A percentile compares a stretch with the other conserved stretches of the same genome.
These are phyloP conservation scores for Leptosomus discolor DNA, from an alignment of 2,113 vertebrate species.

Conservation along the genomic window DNA sequence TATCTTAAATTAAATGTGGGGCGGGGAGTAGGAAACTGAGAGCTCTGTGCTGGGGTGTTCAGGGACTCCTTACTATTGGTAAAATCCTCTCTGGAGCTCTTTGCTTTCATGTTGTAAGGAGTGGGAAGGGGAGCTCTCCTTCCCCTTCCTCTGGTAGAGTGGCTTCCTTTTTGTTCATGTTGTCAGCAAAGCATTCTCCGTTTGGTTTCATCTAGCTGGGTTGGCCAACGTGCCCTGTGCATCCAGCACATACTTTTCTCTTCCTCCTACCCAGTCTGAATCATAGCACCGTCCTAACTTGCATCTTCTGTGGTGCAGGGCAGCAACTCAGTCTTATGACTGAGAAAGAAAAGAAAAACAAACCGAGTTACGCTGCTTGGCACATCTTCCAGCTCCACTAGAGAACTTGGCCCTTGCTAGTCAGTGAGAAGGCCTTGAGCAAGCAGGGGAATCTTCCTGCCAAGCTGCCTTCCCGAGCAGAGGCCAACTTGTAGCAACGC, in stretches of 20 bases:
- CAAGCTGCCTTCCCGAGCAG: neutral
- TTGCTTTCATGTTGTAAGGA: neutral
- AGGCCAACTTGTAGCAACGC: neutral
- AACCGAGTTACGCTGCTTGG: neutral
- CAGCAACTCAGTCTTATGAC: neutral
- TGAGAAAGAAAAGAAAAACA: neutral
- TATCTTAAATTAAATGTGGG: neutral
- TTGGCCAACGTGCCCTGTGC: neutral
- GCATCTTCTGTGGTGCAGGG: neutral
- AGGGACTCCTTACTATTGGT: neutral
- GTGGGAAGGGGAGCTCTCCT: neutral
- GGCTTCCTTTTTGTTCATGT: neutral
- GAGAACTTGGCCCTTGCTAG: conserved; percentile 6
- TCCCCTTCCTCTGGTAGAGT: neutral
- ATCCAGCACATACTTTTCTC: neutral
- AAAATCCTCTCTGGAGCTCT: neutral
- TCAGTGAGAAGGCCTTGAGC: neutral
- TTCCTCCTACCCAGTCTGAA: neutral
- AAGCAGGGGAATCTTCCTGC: conserved; percentile 1
- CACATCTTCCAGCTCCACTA: neutral
- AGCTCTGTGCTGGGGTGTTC: neutral
- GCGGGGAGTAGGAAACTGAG: neutral
- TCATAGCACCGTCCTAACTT: neutral
- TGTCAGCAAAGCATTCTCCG: neutral
- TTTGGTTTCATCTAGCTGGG: neutral